Base-by-base conservation (phyloP, 1,140 invertebrate genomes). In the Zaprionus ornatus region DNA sequence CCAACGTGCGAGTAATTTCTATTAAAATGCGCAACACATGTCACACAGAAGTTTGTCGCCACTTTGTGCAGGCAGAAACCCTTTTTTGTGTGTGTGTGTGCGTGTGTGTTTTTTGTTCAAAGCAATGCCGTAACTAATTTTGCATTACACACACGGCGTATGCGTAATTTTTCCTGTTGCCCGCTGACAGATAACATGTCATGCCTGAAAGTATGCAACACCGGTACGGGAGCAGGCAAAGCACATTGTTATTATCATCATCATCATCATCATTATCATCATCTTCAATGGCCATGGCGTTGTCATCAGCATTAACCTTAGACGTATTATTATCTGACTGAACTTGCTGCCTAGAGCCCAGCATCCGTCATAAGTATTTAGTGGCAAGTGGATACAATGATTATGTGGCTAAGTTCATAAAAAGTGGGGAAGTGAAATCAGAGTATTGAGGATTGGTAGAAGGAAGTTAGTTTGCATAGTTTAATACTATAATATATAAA, bases 291-390 rank as follows among this genome's bases (percentile, higher is more conserved):
- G 23, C 52, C 17, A 32, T 55, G 50, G 10, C 64, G 35, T 79
- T 74, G 75, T 62, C 74, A 84, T 79, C 72, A 85, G 72, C 72
- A 69, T 67, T 88, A 90, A 73, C 74, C 68, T 67, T 77, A 82
- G 71, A 86, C 81, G 35, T 64, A 79, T 79, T 84, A 84, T 84
- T 64, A 80, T 70, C 64, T 60, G n/a, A 62, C 67, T 69, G 48
- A 75, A 56, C 55, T 68, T 60, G 55, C 45, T 50, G 40, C 60
- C 72, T 37, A 13, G 10, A 17, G 50, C 13, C 63, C 13, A 48
- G 61, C 55, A 76, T 60, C 48, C 56, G 56, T 76, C 54, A 71
- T 65, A 25, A 29, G 50, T 32, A 54, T 48, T 67, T 21, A 45
- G 13, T 21, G 12, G 2, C 12, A 3, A 13, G 6, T 10, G 66